phyloP scores from a whole-genome alignment of 1,140 invertebrate species.

The Panonychus citri region DNA sequence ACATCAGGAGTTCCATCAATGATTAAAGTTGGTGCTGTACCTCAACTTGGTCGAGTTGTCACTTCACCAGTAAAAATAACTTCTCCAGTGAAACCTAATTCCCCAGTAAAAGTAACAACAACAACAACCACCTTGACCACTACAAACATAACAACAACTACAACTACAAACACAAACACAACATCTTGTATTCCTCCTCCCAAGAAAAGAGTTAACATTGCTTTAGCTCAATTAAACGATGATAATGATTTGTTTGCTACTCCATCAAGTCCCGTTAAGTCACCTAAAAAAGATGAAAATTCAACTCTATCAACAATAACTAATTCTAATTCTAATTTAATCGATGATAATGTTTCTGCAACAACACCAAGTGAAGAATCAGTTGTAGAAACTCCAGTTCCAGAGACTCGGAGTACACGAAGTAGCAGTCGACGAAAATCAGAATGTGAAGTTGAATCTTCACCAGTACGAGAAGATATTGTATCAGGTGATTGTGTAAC shows the following conservation, averaged over 20 bases:
- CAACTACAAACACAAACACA: neutral
- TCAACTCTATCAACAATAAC: neutral
- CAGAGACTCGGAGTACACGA: too few species aligned
- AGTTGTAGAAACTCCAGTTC: neutral
- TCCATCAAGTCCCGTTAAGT: too few species aligned
- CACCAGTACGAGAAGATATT: too few species aligned
- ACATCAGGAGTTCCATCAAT: neutral
- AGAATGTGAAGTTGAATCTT: too few species aligned
- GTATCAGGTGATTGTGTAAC: too few species aligned
- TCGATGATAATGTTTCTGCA: neutral
- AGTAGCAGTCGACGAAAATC: too few species aligned
- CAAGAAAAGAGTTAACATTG: too few species aligned
- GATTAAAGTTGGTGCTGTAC: neutral
- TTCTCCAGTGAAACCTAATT: neutral
- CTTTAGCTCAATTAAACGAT: too few species aligned
- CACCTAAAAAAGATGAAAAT: too few species aligned
- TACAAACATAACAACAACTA: neutral
- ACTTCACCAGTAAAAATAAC: neutral
- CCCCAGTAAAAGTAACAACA: neutral
- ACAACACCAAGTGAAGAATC: neutral
- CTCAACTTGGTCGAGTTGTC: neutral
- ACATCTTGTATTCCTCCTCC: too few species aligned
- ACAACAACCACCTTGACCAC: neutral
- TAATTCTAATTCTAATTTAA: neutral
- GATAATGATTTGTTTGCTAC: too few species aligned